Evolutionary conservation across 2,797 vertebrate species (phyloP), one percentile per base, ranked within the genome.

Genomic region (Spea hammondii): DNA sequence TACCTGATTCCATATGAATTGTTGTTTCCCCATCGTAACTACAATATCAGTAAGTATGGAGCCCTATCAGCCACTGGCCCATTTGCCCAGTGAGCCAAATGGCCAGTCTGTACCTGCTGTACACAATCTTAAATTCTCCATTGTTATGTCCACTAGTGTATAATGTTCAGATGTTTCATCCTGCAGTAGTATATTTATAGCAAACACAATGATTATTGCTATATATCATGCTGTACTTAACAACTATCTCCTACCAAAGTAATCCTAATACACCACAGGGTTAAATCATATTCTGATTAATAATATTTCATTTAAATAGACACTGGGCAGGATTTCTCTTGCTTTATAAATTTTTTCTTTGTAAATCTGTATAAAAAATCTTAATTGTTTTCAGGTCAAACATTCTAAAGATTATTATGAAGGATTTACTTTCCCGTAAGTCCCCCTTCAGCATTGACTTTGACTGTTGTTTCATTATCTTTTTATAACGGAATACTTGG

Each of bases 381-480:
- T 54, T 68, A 46, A 79, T 79, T 79, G 66, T 73, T 73, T 73
- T 54, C 70, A 48, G 6, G 14, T 51, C 47, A 32, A 9, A 9
- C 7, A 64, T 66, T 62, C 49, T 66, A 51, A 9, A 59, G 62
- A 59, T 65, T 48, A 57, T 12, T 10, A 64, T 65, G 64, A 65
- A 54, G 47, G 76, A 71, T 72, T 57, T n/a, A 49, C 50, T 64
- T 78, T 72, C 77, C 77, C 49, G 70, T 48, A 72, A 79, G 53
- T 67, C 49, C 5, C 32, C 64, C 46, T 60, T 60, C 51, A 14
- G 50, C 60, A 73, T 79, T 32, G 32, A 60, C 47, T 12, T 79
- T 32, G 32, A 60, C 47, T 12, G 6, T 10, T 59, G 70, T 67
- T 60, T 65, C 11, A 55, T 78, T 78, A 70, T 72, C 69, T 65